Evolutionary conservation across 2,113 vertebrate species (phyloP).

Genomic region (Rutilus rutilus): DNA sequence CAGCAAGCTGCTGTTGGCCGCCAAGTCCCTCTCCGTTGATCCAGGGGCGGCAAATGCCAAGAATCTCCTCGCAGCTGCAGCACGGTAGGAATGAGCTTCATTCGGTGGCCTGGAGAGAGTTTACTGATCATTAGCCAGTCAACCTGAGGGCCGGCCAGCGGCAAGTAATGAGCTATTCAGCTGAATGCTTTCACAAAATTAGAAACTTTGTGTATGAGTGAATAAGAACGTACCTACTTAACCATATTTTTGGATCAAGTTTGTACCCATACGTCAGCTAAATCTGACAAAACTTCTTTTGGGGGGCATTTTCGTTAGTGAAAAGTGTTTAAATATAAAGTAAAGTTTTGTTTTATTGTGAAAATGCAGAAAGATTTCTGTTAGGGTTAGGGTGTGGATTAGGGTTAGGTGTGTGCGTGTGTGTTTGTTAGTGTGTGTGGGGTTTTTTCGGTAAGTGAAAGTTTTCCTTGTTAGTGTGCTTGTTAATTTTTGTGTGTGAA

Average conservation of each 20-base stretch:
- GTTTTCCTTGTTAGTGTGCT: not conserved
- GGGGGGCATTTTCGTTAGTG: not conserved
- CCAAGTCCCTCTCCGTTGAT: slow-evolving; percentile 97
- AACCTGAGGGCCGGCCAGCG: not conserved
- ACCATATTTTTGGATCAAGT: not conserved
- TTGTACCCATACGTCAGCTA: not conserved
- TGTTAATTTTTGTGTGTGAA: not conserved
- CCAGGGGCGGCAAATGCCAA: slow-evolving; percentile 97
- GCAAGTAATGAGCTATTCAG: slow-evolving; percentile 4
- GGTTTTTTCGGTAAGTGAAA: not conserved
- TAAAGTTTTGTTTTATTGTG: not conserved
- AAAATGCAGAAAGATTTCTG: not conserved
- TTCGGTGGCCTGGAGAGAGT: slow-evolving; percentile 20
- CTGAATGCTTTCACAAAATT: not conserved
- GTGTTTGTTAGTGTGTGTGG: not conserved
- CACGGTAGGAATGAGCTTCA: slow-evolving; percentile 78
- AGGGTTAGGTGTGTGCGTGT: not conserved
- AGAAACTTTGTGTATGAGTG: not conserved
- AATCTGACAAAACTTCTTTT: not conserved
- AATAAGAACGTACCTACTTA: not conserved
- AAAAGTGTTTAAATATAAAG: too few species aligned
- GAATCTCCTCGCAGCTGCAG: slow-evolving; percentile 94
- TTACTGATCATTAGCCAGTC: slow-evolving; percentile 15
- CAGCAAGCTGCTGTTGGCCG: slow-evolving; percentile 95
- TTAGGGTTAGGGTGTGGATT: not conserved